Evolutionary conservation across 2,797 vertebrate genomes (phyloP), one percentile per base, ranked within the genome.

Genomic region (Cyprinella venusta): DNA sequence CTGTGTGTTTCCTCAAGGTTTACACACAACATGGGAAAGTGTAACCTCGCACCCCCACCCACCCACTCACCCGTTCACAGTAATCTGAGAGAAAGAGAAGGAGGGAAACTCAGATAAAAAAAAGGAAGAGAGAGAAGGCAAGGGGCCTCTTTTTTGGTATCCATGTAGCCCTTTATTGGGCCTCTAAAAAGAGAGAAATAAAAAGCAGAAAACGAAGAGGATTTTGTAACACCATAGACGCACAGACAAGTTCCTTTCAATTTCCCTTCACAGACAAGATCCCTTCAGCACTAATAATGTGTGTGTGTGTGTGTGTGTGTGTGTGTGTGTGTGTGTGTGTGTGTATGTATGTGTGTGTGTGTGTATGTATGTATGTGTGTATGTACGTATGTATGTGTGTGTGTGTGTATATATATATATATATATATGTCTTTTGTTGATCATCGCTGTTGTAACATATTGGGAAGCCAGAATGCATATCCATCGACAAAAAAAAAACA

Each of bases 61-160:
- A 72, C 90, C 90, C 38, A 85, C 89, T 90, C 91, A 72, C 86
- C 90, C 91, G 88, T 91, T 92, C 86, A 0, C 87, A 0, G 69
- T 87, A 86, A 87, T 72, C 64, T 70, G 83, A 83, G 79, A 80
- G 50, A 84, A 74, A 84, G 54, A 80, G 81, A 84, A 74, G 40
- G 59, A 78, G 75, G 52, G 68, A 76, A 40, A 80, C 78, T 86
- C 76, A 85, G 87, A 89, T 84, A 75, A 82, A 89, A 83, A 86
- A 79, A 85, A 82, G 75, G 12, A 30, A 69, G 77, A 87, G 74
- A 84, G 65, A 88, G 86, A 82, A 86, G 83, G 75, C 61, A 8
- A 88, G 88, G 80, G 88, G 88, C 90, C 91, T 86, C 85, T 81
- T 90, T 76, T 84, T 83, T 76, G 81, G 80, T 74, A 38, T 75